Evolutionary conservation across 64 coral and sea anemone genomes (phyloP).

Genomic region (Pachyseris speciosa): DNA sequence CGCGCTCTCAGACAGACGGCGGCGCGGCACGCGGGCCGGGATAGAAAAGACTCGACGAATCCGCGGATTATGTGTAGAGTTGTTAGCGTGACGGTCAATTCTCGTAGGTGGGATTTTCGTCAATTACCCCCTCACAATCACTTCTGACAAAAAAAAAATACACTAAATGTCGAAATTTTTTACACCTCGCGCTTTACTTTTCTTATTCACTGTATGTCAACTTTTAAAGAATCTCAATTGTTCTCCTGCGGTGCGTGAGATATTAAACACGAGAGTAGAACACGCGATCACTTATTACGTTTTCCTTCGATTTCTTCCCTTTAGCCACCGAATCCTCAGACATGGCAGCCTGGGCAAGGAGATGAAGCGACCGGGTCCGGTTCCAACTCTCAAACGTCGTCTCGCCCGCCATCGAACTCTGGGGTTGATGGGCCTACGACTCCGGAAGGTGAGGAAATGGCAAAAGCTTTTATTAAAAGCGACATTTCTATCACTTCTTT

Average conservation of each 20-base stretch:
- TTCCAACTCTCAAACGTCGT: conserved; percentile 81
- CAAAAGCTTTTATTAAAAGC: conserved; percentile 89
- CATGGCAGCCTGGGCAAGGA: conserved; percentile 80
- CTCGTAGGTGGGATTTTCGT: conserved; percentile 32
- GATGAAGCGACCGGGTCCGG: conserved; percentile 80
- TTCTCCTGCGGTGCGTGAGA: conserved; percentile 30
- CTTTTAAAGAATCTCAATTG: conserved; percentile 78
- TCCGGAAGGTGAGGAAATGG: conserved; percentile 93
- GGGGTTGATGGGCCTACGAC: conserved; percentile 85
- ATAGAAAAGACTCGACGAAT: conserved; percentile 10
- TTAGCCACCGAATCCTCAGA: conserved; percentile 75
- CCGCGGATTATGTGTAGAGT: conserved; percentile 20
- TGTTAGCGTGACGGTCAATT: conserved; percentile 48
- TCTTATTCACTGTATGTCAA: conserved; percentile 87
- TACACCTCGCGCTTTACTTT: conserved; percentile 88
- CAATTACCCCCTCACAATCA: conserved; percentile 67
- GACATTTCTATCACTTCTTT: conserved; percentile 98
- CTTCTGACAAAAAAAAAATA: conserved; percentile 88
- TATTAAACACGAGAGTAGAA: conserved; percentile 57
- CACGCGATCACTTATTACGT: conserved; percentile 80
- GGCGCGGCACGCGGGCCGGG: no score
- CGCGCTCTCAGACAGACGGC: conserved; percentile 31
- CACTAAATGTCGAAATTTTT: conserved; percentile 69
- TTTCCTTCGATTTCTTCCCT: conserved; percentile 42
- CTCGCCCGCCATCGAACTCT: conserved; percentile 87